phyloP scores from a whole-genome alignment of 2,888 invertebrate species.

The Thera obeliscata region DNA sequence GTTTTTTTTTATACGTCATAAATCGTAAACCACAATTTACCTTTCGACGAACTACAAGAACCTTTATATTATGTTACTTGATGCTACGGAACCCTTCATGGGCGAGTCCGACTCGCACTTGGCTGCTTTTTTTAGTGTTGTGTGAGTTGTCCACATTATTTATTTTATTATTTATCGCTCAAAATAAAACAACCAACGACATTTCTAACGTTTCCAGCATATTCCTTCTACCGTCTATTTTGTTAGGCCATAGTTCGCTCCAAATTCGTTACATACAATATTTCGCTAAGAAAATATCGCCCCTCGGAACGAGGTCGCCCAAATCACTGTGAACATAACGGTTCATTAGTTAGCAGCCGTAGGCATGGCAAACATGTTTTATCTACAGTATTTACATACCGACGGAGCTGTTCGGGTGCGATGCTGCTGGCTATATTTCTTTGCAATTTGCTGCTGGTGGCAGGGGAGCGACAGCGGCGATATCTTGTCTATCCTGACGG shows the following conservation, averaged over 20 bases:
- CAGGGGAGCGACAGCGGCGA: slow-evolving; percentile 71
- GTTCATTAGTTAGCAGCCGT: slow-evolving; percentile 74
- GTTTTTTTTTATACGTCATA: too few relatives aligned
- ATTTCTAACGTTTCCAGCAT: not conserved
- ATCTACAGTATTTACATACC: slow-evolving; percentile 68
- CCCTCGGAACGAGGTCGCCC: slow-evolving; percentile 52
- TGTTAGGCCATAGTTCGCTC: slow-evolving; percentile 20
- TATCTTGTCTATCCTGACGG: slow-evolving; percentile 85
- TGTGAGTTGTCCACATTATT: too few relatives aligned
- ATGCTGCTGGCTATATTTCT: slow-evolving; percentile 67
- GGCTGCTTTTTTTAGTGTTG: too few relatives aligned
- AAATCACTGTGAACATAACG: slow-evolving; percentile 79
- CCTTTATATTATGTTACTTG: too few relatives aligned
- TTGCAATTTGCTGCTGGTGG: slow-evolving; percentile 58
- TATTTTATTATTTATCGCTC: not conserved
- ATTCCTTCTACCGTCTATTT: slow-evolving; percentile 7
- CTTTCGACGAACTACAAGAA: too few relatives aligned
- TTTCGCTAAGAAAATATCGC: slow-evolving; percentile 50
- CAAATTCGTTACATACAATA: slow-evolving; percentile 32
- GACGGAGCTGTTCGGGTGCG: slow-evolving; percentile 47
- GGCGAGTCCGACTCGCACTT: too few relatives aligned
- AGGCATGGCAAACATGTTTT: slow-evolving; percentile 76
- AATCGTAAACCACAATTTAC: too few relatives aligned
- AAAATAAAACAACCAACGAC: not conserved
- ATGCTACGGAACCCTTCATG: too few relatives aligned